Percentiles rank a stretch among this genome's conserved stretches.
phyloP scores from a whole-genome alignment of 92 coral and sea anemone genomes.

The Palythoa grandis region DNA sequence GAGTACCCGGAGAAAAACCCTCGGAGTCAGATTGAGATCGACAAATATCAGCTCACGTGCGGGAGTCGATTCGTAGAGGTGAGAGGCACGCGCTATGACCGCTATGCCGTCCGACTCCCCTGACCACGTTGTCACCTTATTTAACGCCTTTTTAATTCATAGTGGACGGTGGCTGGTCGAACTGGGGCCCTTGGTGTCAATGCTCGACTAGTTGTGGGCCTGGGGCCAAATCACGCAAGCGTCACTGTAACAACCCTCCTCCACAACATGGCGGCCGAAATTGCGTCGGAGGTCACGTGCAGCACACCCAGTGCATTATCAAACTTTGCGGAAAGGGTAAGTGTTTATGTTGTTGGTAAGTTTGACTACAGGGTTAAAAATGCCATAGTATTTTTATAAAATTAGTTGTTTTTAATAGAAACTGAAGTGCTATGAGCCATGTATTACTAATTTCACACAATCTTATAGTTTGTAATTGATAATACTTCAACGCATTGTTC shows the following conservation, averaged over 20 bases:
- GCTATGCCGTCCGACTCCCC: too few species aligned
- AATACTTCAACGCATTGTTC: too few species aligned
- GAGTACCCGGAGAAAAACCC: too few species aligned
- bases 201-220: slow-evolving; percentile 35
- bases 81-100: too few species aligned
- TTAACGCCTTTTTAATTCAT: neutral
- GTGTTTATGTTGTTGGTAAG: neutral
- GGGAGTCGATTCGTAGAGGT: too few species aligned
- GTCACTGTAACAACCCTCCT: slow-evolving; percentile 33
- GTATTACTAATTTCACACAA: too few species aligned
- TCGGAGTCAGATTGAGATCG: too few species aligned
- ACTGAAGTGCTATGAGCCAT: too few species aligned
- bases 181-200: slow-evolving; percentile 36
- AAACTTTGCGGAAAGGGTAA: slow-evolving; percentile 27
- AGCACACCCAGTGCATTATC: slow-evolving; percentile 14
- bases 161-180: slow-evolving; percentile 39
- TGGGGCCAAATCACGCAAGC: slow-evolving; percentile 39
- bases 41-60: too few species aligned
- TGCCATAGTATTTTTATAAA: too few species aligned
- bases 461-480: too few species aligned
- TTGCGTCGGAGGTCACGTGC: slow-evolving; percentile 34
- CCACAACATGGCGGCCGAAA: slow-evolving; percentile 25
- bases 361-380: neutral
- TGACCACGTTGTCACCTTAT: neutral
- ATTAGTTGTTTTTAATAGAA: too few species aligned